Conservation (phyloP, 2,888 invertebrate genomes). For the Tolmerus cingulatus region DNA sequence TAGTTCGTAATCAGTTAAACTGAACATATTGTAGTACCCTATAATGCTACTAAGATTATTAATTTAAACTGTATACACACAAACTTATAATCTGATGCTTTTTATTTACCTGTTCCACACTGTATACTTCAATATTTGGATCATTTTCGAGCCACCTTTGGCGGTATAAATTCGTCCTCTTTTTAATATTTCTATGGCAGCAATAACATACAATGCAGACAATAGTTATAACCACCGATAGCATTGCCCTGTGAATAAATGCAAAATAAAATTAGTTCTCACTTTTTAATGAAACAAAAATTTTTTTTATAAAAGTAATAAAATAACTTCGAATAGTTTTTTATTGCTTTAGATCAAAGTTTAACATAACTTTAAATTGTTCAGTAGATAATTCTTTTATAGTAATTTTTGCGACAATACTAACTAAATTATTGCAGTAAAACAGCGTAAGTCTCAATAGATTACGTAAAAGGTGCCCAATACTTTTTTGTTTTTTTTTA, state of each 20-base stretch:
- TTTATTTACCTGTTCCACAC: constrained; percentile 61
- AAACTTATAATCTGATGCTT: neutral
- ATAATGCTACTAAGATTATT: no score
- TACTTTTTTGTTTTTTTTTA: neutral
- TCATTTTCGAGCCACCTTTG: constrained; percentile 62
- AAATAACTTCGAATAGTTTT: no score
- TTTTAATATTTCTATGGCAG: constrained; percentile 66
- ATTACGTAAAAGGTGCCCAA: neutral
- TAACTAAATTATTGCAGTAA: no score
- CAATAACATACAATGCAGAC: constrained; percentile 80
- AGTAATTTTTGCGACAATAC: no score
- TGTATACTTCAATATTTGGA: constrained; percentile 64
- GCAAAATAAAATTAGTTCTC: neutral
- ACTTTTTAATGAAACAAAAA: neutral
- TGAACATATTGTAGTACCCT: no score
- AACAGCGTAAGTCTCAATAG: no score
- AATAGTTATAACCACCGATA: constrained; percentile 79
- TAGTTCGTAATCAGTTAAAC: no score
- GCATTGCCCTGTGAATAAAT: constrained; percentile 71
- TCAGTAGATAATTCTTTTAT: no score
- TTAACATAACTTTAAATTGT: no score
- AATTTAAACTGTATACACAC: no score
- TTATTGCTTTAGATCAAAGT: no score
- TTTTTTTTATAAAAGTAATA: neutral
- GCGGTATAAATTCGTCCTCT: constrained; percentile 61